phyloP scores from a whole-genome alignment of 2,888 invertebrate species.

The Elaeidobius kamerunicus region DNA sequence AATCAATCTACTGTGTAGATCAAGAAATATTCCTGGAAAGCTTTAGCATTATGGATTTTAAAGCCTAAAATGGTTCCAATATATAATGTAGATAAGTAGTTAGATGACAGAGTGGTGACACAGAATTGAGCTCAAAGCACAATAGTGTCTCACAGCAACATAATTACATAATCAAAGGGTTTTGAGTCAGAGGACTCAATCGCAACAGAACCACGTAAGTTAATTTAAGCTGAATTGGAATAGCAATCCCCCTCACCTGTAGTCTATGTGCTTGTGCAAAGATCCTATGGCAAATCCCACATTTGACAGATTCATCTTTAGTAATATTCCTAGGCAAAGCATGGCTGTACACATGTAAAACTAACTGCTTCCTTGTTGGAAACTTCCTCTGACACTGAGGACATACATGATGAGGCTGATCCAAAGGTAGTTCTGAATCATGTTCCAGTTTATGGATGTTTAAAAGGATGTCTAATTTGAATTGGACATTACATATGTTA shows the following conservation, averaged over 20 bases:
- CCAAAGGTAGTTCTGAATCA: constrained; percentile 39
- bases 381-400: constrained; percentile 43
- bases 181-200: too few relatives aligned
- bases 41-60: too few relatives aligned
- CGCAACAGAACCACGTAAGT: too few relatives aligned
- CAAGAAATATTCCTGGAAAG: too few relatives aligned
- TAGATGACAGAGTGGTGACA: too few relatives aligned
- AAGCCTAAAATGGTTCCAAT: too few relatives aligned
- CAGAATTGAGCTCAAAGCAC: too few relatives aligned
- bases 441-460: constrained; percentile 43
- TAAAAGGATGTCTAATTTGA: constrained; percentile 40
- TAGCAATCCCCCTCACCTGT: constrained; percentile 45
- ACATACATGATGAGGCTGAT: constrained; percentile 41
- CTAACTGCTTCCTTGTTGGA: constrained; percentile 41
- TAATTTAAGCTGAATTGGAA: too few relatives aligned
- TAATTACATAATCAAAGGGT: too few relatives aligned
- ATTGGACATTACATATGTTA: constrained; percentile 37
- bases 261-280: constrained; percentile 62
- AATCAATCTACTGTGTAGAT: too few relatives aligned
- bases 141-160: too few relatives aligned
- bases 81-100: too few relatives aligned
- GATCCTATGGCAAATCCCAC: constrained; percentile 62
- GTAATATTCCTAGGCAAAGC: constrained; percentile 32
- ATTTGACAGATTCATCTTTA: constrained; percentile 52
- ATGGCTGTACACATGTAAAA: constrained; percentile 41